A percentile compares a stretch with the other conserved stretches of the same genome.
Evolutionary conservation across 2,113 vertebrate species (phyloP).

Genomic region (Cephalopterus ornatus): DNA sequence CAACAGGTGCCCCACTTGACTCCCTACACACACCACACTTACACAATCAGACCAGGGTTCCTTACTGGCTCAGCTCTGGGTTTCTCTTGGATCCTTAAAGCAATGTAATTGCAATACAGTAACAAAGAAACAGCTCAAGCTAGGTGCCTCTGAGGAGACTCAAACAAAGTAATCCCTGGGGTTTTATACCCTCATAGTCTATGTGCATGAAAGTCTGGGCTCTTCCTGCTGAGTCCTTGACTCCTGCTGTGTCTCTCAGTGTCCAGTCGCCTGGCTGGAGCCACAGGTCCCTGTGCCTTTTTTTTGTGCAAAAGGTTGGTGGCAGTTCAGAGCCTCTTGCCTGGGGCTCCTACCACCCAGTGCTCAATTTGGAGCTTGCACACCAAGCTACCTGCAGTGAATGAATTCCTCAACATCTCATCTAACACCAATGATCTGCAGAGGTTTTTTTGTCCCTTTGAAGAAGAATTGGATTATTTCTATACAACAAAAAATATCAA

Average conservation of each 20-base stretch:
- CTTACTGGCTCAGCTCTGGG: too few species aligned
- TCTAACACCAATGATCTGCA: not conserved
- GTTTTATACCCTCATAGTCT: not conserved
- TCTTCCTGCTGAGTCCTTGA: not conserved
- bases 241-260: not conserved
- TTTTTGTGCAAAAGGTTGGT: not conserved
- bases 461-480: not conserved
- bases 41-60: not conserved
- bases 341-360: not conserved
- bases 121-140: not conserved
- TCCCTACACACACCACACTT: not conserved
- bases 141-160: not conserved
- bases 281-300: not conserved
- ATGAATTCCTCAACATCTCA: not conserved
- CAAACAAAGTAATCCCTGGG: not conserved
- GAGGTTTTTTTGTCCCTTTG: not conserved
- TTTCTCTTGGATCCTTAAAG: not conserved
- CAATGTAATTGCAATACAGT: not conserved
- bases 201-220: not conserved
- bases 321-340: not conserved
- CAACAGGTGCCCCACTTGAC: not conserved
- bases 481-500: not conserved
- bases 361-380: not conserved
- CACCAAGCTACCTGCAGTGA: not conserved
- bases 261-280: accelerated